Evolutionary conservation across 2,113 vertebrate species (phyloP).

Genomic region (Phocoena phocoena): DNA sequence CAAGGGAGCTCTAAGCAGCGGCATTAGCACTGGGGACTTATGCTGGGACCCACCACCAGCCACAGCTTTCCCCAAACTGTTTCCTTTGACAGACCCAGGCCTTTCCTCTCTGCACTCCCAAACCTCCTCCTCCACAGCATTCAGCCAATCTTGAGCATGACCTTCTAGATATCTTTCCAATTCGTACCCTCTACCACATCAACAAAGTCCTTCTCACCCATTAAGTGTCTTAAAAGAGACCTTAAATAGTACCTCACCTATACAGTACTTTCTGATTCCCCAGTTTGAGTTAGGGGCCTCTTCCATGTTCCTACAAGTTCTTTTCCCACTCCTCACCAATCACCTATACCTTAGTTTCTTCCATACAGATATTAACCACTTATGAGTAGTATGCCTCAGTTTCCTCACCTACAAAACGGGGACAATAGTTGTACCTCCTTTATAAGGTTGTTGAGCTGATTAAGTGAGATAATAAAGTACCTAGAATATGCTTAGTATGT

Average conservation of each 20-base stretch:
- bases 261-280: neutral
- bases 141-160: neutral
- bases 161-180: neutral
- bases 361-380: neutral
- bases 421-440: neutral
- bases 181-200: neutral
- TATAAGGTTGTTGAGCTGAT: neutral
- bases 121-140: neutral
- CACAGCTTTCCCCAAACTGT: neutral
- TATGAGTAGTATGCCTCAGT: neutral
- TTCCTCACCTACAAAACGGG: neutral
- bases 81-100: neutral
- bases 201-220: neutral
- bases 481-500: neutral
- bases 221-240: neutral
- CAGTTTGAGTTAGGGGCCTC: neutral
- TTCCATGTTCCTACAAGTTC: neutral
- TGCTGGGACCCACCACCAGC: neutral
- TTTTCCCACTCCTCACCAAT: neutral
- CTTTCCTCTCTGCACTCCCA: neutral
- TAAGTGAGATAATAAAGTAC: neutral
- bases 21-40: neutral
- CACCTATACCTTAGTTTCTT: neutral
- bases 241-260: neutral
- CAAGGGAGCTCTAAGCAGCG: neutral